Conservation (phyloP, 2,888 invertebrate genomes). For the Nezara viridula region DNA sequence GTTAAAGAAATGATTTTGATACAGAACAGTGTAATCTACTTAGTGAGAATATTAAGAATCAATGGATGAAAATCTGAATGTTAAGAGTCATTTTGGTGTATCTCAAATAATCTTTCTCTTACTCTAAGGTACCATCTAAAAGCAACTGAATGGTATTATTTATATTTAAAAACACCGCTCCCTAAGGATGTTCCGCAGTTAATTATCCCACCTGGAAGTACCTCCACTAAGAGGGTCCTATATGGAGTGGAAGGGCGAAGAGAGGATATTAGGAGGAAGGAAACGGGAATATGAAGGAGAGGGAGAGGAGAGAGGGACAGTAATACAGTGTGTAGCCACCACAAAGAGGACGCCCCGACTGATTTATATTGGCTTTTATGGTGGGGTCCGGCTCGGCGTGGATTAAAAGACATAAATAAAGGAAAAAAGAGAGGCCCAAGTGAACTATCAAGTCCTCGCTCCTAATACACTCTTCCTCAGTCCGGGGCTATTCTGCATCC, state of each 20-base stretch:
- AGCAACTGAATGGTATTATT: too few relatives aligned
- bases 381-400: conserved; percentile 33
- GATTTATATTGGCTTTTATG: conserved; percentile 65
- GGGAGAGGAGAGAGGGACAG: conserved; percentile 30
- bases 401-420: conserved; percentile 61
- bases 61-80: too few relatives aligned
- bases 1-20: too few relatives aligned
- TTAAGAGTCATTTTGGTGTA: too few relatives aligned
- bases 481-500: not conserved
- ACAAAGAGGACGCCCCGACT: conserved; percentile 50
- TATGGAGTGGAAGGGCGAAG: conserved; percentile 22
- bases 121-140: too few relatives aligned
- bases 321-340: conserved; percentile 54
- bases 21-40: too few relatives aligned
- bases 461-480: conserved; percentile 51
- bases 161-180: not conserved
- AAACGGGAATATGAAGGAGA: conserved; percentile 52
- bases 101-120: too few relatives aligned
- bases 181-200: not conserved
- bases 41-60: too few relatives aligned
- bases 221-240: conserved; percentile 8
- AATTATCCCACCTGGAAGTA: not conserved
- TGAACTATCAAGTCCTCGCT: conserved; percentile 55
- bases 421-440: conserved; percentile 57
- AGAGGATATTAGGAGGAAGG: conserved; percentile 50